Evolutionary conservation across 92 coral and sea anemone genomes (phyloP), one percentile per base, ranked within the genome.

Genomic region (Zoanthus solanderi): DNA sequence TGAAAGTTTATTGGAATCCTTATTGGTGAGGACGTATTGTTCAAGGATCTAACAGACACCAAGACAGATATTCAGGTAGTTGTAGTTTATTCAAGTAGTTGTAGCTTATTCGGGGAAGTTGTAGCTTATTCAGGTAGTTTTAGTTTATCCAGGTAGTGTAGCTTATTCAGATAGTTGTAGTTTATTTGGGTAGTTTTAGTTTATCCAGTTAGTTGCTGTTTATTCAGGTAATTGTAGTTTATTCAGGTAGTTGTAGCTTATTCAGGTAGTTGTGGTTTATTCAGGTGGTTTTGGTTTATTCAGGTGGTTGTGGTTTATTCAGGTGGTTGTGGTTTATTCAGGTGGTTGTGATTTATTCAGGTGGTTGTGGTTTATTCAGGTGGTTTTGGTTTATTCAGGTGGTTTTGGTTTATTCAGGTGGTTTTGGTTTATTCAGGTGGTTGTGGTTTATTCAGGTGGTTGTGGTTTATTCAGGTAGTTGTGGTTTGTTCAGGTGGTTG

Each of bases 1-100:
- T 44, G 31, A 28, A 72, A 84, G 78, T 71, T 31, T 9, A 14
- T 72, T 9, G 6, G n/a, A 15, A 17, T 75, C 80, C 48, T 84
- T 78, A 71, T 44, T 84, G 69, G 78, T 37, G 34, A 52, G 58
- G 68, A 34, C 9, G 87, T 54, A n/a, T 23, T 29, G 44, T 72
- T 28, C 53, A 44, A 84, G 48, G 88, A 84, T 31, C 14, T 28
- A 42, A 42, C 65, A 48, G 9, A 37, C 42, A 37, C 42, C 42
- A 4, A 57, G 81, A n/a, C 79, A 86, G 79, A 57, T 66, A 45
- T 66, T 56, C 32, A 81, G 85, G 85, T 81, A 81, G 85, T 44
- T 54, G 30, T 37, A 58, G 72, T 61, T 79, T 37, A 44, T 53
- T 8, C 23, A 53, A 45, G 30, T 54, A 11, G 52, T 63, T 23